Evolutionary conservation across 2,113 vertebrate genomes (phyloP), one percentile per base, ranked within the genome.

Genomic region (Collichthys lucidus): DNA sequence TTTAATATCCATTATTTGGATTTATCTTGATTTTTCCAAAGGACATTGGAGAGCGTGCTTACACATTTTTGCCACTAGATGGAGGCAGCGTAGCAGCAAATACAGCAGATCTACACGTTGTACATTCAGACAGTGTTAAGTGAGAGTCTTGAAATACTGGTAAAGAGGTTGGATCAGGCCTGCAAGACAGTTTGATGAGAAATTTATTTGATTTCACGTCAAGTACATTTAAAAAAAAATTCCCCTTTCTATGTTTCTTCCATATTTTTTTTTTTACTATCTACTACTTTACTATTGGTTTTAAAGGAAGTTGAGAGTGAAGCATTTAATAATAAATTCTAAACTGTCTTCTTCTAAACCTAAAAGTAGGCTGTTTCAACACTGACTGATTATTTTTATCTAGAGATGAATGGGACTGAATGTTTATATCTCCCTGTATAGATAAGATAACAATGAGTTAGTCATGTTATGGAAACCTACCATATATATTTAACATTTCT

Each of bases 21-120:
- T 50, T 26, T 15, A 20, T 4, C 2, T 46, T 5, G 5, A 44
- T 46, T 61, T 19, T 4, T 57, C 2, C 4, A 57, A 40, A 35
- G 12, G 2, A 1, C 31, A 52, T 73, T 59, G 4, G 5, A n/a
- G 10, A 3, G 10, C 11, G 78, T 67, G 66, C 8, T 82, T 73
- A 19, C 67, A 70, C 0, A 24, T 15, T 0, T 11, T 22, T 3
- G 11, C 83, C 94, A 80, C 83, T 79, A 92, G 93, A 85, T 80
- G 85, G 89, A 26, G 84, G 83, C 76, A 82, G 52, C 12, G 35
- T 5, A 17, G 40, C 29, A 65, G 49, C 5, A 73, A 69, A 74
- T 57, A 22, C 11, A 69, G 19, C 10, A 59, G 17, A 20, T 24
- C 26, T 61, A 17, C 35, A 42, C 7, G 8, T 9, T 9, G 12